Base-by-base conservation (phyloP, 2,888 invertebrate genomes). In the Epistrophe eligans region DNA sequence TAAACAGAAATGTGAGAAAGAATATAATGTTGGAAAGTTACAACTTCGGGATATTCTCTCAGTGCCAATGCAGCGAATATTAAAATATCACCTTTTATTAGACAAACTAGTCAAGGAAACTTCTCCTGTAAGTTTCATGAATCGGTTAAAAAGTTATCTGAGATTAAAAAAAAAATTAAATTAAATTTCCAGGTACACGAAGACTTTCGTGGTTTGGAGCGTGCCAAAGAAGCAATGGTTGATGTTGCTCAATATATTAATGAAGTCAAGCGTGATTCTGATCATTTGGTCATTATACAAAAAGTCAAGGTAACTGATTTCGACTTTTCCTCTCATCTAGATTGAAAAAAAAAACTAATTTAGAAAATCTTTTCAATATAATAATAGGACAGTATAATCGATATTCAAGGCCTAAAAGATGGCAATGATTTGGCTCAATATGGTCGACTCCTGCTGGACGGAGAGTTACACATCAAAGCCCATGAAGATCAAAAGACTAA, bases 241-340 rank as follows among this genome's bases (percentile, higher is more conserved):
- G 99, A 99, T 93, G 96, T 99, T 45, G 98, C 99, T 5, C 96
- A 98, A 91, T 99, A 98, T 93, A 98, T 99, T 85, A 99, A 99
- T 93, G 99, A 99, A 94, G 98, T 99, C 71, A 99, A 99, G 90
- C 94, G 99, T 73, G 99, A 99, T 93, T 97, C 97, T 77, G 99
- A 99, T 92, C 97, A 97, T 89, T 94, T 99, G 77, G 96, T 96
- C 88, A 95, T 99, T 83, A 97, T 99, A 89, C 95, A 96, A 89
- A 97, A 98, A 93, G 97, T 99, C 72, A 97, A 98, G 94, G 95
- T 95, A 89, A 93, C 24, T 24, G 1, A 92, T 88, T 11, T 45
- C 10, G 15, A 9, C 1, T 45, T 48, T 38, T 28, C 45, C 15
- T 28, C n/a, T n/a, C n/a, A n/a, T 28, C 19, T 28, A 55, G n/a